Conservation (phyloP, 2,888 invertebrate genomes). For the Ephialtes manifestator region DNA sequence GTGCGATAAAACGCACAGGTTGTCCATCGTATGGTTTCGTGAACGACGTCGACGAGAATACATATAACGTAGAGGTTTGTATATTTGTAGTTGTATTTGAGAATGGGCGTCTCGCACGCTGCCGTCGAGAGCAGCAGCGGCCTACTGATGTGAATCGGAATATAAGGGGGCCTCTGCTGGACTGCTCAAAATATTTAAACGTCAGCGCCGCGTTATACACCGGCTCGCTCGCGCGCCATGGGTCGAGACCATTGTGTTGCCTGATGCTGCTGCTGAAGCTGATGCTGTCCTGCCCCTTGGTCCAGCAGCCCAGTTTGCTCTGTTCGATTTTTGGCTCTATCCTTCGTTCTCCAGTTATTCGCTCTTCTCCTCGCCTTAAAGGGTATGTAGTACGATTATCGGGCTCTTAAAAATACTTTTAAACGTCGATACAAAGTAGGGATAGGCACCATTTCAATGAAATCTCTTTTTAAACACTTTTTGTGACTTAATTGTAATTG, state of each 20-base stretch:
- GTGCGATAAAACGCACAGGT: slow-evolving; percentile 55
- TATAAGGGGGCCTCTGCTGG: slow-evolving; percentile 38
- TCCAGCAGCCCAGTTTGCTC: slow-evolving; percentile 39
- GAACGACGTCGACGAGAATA: slow-evolving; percentile 5
- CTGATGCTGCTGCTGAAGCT: slow-evolving; percentile 24
- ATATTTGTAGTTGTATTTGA: slow-evolving; percentile 24
- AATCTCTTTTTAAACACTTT: no score
- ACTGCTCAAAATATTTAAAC: slow-evolving; percentile 66
- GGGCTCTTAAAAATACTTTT: background rate
- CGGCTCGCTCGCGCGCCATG: slow-evolving; percentile 44
- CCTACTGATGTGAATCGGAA: slow-evolving; percentile 59
- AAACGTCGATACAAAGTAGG: background rate
- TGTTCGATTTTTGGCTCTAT: slow-evolving; percentile 29
- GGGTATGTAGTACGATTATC: background rate
- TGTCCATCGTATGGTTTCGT: slow-evolving; percentile 31
- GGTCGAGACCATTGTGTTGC: slow-evolving; percentile 47
- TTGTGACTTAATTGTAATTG: no score
- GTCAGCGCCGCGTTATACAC: slow-evolving; percentile 52
- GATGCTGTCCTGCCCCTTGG: slow-evolving; percentile 29
- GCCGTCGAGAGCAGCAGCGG: slow-evolving; percentile 50
- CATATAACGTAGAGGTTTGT: background rate
- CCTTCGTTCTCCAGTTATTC: slow-evolving; percentile 28
- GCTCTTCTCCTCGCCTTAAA: background rate
- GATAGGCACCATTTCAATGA: no score
- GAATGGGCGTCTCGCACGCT: slow-evolving; percentile 43